Evolutionary conservation across 2,888 invertebrate species (phyloP).

Genomic region (Gandaritis pyraliata): DNA sequence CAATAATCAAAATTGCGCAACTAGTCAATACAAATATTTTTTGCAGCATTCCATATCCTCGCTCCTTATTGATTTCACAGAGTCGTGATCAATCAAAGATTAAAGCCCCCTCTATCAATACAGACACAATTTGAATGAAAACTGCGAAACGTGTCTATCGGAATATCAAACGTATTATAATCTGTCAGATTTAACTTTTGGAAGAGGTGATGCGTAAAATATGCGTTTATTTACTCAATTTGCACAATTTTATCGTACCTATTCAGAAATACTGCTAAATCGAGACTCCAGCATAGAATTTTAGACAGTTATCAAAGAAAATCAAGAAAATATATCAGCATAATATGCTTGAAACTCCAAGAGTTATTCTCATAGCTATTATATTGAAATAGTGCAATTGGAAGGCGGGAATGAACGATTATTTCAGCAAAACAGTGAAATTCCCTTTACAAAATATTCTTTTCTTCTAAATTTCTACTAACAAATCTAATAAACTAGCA

Average conservation of each 20-base stretch:
- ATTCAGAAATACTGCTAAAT: too few species aligned
- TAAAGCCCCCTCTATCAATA: conserved; percentile 57
- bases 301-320: too few species aligned
- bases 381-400: too few species aligned
- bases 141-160: conserved; percentile 64
- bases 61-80: conserved; percentile 41
- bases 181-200: conserved; percentile 40
- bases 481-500: too few species aligned
- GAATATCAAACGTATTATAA: conserved; percentile 56
- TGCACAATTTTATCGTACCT: conserved; percentile 4
- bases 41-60: conserved; percentile 17
- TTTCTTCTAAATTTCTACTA: too few species aligned
- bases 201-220: conserved; percentile 23
- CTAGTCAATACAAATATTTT: conserved; percentile 11
- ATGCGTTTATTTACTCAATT: conserved; percentile 15
- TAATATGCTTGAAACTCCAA: too few species aligned
- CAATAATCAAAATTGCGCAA: not conserved
- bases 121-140: conserved; percentile 64
- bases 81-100: conserved; percentile 63
- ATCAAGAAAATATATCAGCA: too few species aligned
- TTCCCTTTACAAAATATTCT: too few species aligned
- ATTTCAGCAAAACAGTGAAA: too few species aligned
- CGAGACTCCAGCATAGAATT: too few species aligned
- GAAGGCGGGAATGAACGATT: too few species aligned
- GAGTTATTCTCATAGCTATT: too few species aligned